Percentiles rank a stretch among this genome's conserved stretches.
Evolutionary conservation across 2,113 vertebrate genomes (phyloP).

Genomic region (Bambusicola thoracicus): DNA sequence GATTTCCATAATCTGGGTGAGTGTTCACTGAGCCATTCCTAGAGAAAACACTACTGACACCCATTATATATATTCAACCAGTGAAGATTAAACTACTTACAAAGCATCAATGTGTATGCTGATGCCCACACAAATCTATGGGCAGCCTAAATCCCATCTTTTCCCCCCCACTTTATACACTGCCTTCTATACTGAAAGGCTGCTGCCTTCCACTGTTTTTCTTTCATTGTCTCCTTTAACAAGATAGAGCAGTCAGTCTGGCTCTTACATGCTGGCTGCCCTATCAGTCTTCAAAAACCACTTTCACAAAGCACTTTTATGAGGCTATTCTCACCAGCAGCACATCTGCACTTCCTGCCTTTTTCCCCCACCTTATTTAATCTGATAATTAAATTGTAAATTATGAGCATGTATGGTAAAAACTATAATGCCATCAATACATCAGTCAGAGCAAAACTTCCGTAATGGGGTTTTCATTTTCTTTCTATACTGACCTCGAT

Average conservation of each 20-base stretch:
- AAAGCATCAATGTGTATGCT: background rate
- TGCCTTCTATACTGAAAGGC: background rate
- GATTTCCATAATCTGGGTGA: background rate
- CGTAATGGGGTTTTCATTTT: background rate
- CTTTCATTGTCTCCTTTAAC: background rate
- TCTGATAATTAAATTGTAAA: background rate
- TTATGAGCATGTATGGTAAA: background rate
- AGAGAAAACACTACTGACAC: slow-evolving; percentile 8
- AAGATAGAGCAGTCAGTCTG: background rate
- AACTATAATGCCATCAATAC: background rate
- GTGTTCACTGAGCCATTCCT: background rate
- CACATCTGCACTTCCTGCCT: background rate
- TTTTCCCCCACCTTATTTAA: background rate
- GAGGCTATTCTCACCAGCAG: background rate
- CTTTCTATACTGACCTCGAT: slow-evolving; percentile 75
- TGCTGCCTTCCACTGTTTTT: fast-evolving
- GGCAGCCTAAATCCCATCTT: background rate
- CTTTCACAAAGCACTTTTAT: background rate
- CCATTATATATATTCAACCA: background rate
- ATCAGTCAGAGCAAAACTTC: background rate
- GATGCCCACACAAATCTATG: background rate
- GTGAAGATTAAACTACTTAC: slow-evolving; percentile 7
- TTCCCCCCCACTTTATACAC: background rate
- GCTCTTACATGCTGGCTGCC: background rate
- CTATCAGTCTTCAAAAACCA: background rate